Evolutionary conservation across 2,797 vertebrate genomes (phyloP).

Genomic region (Spizella passerina): DNA sequence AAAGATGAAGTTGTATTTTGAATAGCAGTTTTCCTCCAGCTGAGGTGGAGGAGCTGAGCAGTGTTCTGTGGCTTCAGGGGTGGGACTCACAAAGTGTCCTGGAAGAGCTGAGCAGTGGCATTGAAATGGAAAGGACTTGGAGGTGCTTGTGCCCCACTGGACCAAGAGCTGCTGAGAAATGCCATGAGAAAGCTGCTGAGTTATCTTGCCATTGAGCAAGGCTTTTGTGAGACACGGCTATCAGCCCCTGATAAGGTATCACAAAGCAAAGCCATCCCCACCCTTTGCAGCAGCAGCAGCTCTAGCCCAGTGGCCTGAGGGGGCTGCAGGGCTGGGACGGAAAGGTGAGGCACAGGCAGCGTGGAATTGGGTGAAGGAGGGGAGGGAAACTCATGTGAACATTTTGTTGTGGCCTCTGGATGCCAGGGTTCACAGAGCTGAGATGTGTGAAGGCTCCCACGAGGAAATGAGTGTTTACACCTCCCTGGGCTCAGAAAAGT

Average conservation of each 20-base stretch:
- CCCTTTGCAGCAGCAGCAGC: conserved; percentile 20
- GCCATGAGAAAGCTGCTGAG: conserved; percentile 27
- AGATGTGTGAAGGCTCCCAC: conserved; percentile 30
- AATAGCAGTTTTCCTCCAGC: background rate
- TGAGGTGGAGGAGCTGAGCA: background rate
- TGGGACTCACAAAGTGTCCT: background rate
- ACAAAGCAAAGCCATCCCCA: conserved; percentile 12
- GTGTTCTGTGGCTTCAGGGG: background rate
- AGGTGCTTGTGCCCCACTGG: background rate
- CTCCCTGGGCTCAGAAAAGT: conserved; percentile 64
- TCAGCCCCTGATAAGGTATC: conserved; percentile 55
- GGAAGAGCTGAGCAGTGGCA: background rate
- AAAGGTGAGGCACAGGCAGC: conserved; percentile 39
- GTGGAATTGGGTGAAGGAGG: background rate
- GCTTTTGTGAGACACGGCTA: background rate
- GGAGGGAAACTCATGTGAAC: background rate
- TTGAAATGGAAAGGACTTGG: background rate
- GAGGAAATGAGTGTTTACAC: conserved; percentile 77
- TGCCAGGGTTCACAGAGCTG: conserved; percentile 37
- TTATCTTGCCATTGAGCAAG: background rate
- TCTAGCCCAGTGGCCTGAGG: background rate
- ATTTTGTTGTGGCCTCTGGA: background rate
- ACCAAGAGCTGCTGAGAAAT: background rate
- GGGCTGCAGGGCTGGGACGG: conserved; percentile 15
- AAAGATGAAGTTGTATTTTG: background rate